Evolutionary conservation across 2,888 invertebrate species (phyloP), one percentile per base, ranked within the genome.

Genomic region (Slavum lentiscoides): DNA sequence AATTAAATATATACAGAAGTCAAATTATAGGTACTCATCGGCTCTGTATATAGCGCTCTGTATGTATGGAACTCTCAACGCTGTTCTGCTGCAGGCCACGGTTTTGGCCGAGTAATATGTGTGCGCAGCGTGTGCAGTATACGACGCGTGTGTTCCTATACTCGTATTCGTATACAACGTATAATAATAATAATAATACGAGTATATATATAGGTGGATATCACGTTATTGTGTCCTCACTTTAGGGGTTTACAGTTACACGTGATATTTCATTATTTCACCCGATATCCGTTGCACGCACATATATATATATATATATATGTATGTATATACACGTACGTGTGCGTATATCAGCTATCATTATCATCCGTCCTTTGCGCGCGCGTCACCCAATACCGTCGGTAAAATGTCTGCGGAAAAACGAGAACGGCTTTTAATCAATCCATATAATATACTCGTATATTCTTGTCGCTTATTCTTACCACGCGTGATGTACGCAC

Each of bases 241-340:
- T 76, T 75, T 75, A 59, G 64, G 64, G 80, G 72, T 80, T 80
- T 80, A 72, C 72, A 80, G 72, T 72, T 72, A 80, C 80, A 72
- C 80, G 39, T 43, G 37, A 70, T 80, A 80, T 80, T 80, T 80
- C 80, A 80, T 80, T 80, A 80, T 80, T 80, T 80, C 72, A 80
- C 58, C 80, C 80, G 80, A 80, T 80, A 80, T 80, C 70, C 70
- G 30, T 30, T 30, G 30, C 30, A 70, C 62, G 55, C 23, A 30
- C 30, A 30, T n/a, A n/a, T n/a, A n/a, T n/a, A n/a, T n/a, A n/a
- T n/a, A n/a, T n/a, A n/a, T n/a, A n/a, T n/a, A 30, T 4, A 30
- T 4, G 4, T 4, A 30, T 4, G 4, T 4, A 30, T 4, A 30
- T 4, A 30, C 30, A 30, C 30, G 30, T 30, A 30, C 30, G 30